Conservation (phyloP, 92 coral and sea anemone species). For the Porites evermanni region DNA sequence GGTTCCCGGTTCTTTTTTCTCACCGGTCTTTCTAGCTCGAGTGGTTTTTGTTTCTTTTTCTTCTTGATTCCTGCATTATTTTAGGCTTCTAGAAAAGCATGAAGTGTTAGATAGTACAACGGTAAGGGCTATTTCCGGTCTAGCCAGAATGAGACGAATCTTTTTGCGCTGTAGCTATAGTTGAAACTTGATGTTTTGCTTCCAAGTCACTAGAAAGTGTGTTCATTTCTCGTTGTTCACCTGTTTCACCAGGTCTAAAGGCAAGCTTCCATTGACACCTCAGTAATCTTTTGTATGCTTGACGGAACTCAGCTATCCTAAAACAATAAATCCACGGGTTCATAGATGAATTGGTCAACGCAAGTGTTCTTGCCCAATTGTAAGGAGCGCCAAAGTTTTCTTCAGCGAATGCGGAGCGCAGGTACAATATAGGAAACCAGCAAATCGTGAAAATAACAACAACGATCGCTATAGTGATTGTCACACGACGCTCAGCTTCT, state of each 20-base stretch:
- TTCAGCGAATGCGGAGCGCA: slow-evolving; percentile 70
- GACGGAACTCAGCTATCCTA: slow-evolving; percentile 85
- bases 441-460: slow-evolving; percentile 68
- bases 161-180: too few species aligned
- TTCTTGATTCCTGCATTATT: too few species aligned
- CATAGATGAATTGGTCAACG: slow-evolving; percentile 80
- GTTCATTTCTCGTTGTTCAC: slow-evolving; percentile 9
- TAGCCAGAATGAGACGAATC: too few species aligned
- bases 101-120: too few species aligned
- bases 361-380: slow-evolving; percentile 91
- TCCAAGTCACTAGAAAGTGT: slow-evolving; percentile 37
- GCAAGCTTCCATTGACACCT: slow-evolving; percentile 72
- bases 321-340: slow-evolving; percentile 90
- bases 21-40: too few species aligned
- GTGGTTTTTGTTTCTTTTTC: too few species aligned
- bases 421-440: slow-evolving; percentile 78
- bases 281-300: slow-evolving; percentile 72
- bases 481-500: slow-evolving; percentile 78
- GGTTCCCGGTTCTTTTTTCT: too few species aligned
- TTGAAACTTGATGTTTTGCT: neutral
- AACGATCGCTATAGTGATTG: slow-evolving; percentile 76
- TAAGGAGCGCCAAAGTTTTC: slow-evolving; percentile 71
- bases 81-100: too few species aligned
- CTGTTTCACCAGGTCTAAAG: neutral
- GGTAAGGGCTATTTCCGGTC: too few species aligned